Percentiles rank a stretch among this genome's conserved stretches.
phyloP scores from a whole-genome alignment of 53 echinoderm and acorn worm species.

The Holothuria scabra region DNA sequence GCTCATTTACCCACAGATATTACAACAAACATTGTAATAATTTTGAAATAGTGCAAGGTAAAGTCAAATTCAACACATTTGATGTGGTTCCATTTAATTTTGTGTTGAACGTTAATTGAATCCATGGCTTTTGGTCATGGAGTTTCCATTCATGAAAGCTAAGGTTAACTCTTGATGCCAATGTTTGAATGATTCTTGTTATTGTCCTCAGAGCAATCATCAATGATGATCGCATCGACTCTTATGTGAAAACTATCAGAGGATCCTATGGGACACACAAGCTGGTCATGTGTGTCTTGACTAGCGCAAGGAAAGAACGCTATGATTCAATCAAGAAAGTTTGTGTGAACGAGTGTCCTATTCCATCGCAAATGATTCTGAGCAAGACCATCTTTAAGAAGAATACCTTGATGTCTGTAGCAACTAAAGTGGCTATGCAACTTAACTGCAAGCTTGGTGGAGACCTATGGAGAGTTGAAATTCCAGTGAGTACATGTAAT shows the following conservation, averaged over 20 bases:
- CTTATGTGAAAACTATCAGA: constrained; percentile 66
- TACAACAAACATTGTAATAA: too few relatives aligned
- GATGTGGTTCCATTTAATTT: too few relatives aligned
- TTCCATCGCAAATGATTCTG: constrained; percentile 81
- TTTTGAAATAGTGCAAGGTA: too few relatives aligned
- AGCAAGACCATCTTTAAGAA: constrained; percentile 71
- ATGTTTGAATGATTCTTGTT: too few relatives aligned
- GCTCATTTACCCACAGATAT: too few relatives aligned
- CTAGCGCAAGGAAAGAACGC: constrained; percentile 87
- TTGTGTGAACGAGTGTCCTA: constrained; percentile 75
- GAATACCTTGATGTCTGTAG: constrained; percentile 90
- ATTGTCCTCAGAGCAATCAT: not conserved
- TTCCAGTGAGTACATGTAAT: constrained; percentile 69
- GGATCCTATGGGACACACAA: constrained; percentile 63
- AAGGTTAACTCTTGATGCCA: too few relatives aligned
- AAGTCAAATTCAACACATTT: too few relatives aligned
- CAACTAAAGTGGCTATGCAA: constrained; percentile 97
- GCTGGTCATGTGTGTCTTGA: constrained; percentile 81
- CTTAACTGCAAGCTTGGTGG: constrained; percentile 97
- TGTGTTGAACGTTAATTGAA: too few relatives aligned
- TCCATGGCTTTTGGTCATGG: too few relatives aligned
- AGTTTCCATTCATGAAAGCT: too few relatives aligned
- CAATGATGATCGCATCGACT: constrained; percentile 68
- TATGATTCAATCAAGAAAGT: constrained; percentile 95
- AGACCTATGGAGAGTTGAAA: constrained; percentile 82